phyloP scores from a whole-genome alignment of 1,140 invertebrate species.

The Hylyphantes graminicola region DNA sequence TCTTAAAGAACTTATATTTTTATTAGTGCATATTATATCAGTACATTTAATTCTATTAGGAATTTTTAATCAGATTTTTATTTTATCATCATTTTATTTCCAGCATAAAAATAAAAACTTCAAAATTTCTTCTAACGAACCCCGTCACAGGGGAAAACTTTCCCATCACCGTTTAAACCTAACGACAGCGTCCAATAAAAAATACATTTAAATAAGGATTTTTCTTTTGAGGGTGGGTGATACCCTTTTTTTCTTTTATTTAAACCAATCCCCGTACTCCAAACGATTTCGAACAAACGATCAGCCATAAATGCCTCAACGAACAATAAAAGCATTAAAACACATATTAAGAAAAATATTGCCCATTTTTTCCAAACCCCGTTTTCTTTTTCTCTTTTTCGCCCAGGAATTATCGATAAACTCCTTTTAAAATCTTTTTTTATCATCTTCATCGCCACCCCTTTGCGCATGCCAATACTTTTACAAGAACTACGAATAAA shows the following conservation, averaged over 20 bases:
- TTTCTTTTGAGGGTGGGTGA: neutral
- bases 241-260: too few species aligned
- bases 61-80: too few species aligned
- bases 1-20: too few species aligned
- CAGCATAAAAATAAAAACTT: too few species aligned
- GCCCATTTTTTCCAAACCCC: constrained; percentile 33
- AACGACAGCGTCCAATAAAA: constrained; percentile 38
- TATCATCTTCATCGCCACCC: neutral
- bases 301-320: constrained; percentile 54
- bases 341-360: constrained; percentile 55
- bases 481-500: constrained; percentile 44
- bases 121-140: too few species aligned
- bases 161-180: constrained; percentile 8
- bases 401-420: constrained; percentile 52
- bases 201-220: constrained; percentile 28
- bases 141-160: neutral
- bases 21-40: too few species aligned
- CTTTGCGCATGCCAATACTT: constrained; percentile 49
- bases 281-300: constrained; percentile 25
- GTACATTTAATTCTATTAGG: too few species aligned
- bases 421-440: constrained; percentile 31
- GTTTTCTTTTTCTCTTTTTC: constrained; percentile 6
- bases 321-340: constrained; percentile 60
- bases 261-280: too few species aligned
- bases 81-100: too few species aligned